A percentile compares a stretch with the other conserved stretches of the same genome.
Evolutionary conservation across 53 echinoderm and acorn worm species (phyloP).

Genomic region (Luidia sarsii): DNA sequence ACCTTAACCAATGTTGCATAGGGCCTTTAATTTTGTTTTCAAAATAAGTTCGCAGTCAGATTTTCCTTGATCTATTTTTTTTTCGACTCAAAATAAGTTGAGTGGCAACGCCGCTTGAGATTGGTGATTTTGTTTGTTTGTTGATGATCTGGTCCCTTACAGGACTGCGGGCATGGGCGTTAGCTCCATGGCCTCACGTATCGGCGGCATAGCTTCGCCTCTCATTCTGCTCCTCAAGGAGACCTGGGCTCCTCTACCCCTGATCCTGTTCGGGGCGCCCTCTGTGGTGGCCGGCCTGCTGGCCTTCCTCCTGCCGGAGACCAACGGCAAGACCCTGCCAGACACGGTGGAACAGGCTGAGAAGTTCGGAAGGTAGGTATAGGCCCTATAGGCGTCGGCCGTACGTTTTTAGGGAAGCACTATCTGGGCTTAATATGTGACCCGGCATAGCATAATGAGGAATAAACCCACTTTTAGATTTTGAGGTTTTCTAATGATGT

Average conservation of each 20-base stretch:
- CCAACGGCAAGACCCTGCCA: slow-evolving; percentile 61
- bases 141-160: too few relatives aligned
- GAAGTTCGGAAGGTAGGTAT: slow-evolving; percentile 69
- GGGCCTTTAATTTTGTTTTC: too few relatives aligned
- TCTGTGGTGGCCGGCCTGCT: slow-evolving; percentile 68
- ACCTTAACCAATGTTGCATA: too few relatives aligned
- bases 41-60: too few relatives aligned
- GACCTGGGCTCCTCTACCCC: slow-evolving; percentile 58
- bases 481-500: too few relatives aligned
- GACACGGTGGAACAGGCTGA: slow-evolving; percentile 74
- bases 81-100: too few relatives aligned
- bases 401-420: neutral
- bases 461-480: too few relatives aligned
- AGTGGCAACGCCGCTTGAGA: too few relatives aligned
- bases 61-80: too few relatives aligned
- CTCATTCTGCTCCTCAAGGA: slow-evolving; percentile 61
- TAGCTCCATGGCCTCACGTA: slow-evolving; percentile 69
- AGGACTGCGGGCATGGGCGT: slow-evolving; percentile 71
- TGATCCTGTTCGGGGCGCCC: slow-evolving; percentile 63
- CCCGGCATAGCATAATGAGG: too few relatives aligned
- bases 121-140: too few relatives aligned
- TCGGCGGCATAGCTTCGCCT: slow-evolving; percentile 74
- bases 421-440: neutral
- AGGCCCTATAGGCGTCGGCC: too few relatives aligned
- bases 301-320: slow-evolving; percentile 76